Evolutionary conservation across 2,888 invertebrate genomes (phyloP).

Genomic region (Rotaria socialis): DNA sequence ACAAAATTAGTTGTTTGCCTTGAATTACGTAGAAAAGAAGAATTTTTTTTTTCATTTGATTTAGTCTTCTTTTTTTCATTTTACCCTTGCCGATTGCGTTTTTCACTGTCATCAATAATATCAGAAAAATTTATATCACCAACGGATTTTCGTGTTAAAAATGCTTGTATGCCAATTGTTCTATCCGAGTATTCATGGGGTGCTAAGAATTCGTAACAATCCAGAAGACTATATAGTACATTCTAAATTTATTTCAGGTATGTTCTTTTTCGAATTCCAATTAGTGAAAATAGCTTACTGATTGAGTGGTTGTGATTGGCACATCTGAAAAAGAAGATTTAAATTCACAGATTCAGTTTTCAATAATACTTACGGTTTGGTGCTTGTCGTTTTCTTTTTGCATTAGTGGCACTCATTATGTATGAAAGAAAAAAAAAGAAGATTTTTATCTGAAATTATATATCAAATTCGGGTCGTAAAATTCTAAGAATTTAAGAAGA

Average conservation of each 20-base stretch:
- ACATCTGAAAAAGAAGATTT: neutral
- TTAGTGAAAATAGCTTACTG: neutral
- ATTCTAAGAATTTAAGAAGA: too few relatives aligned
- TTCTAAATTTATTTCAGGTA: neutral
- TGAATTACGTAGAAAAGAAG: neutral
- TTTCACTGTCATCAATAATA: constrained; percentile 19
- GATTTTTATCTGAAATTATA: too few relatives aligned
- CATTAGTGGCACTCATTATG: neutral
- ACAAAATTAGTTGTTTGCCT: neutral
- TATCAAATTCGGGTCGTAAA: too few relatives aligned
- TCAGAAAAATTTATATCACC: constrained; percentile 24
- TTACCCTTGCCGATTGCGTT: neutral
- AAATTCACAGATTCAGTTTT: neutral
- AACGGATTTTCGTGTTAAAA: neutral
- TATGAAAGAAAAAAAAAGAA: neutral
- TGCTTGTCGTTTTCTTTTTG: neutral
- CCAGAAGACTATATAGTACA: neutral
- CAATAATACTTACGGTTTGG: neutral
- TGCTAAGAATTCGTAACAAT: constrained; percentile 5
- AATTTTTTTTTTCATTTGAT: neutral
- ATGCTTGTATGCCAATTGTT: constrained; percentile 12
- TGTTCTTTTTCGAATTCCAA: neutral
- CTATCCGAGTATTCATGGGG: neutral
- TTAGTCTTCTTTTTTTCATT: neutral
- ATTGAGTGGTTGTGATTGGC: neutral